Evolutionary conservation across 1,140 invertebrate genomes (phyloP), one percentile per base, ranked within the genome.

Genomic region (Meloidogyne chitwoodi): DNA sequence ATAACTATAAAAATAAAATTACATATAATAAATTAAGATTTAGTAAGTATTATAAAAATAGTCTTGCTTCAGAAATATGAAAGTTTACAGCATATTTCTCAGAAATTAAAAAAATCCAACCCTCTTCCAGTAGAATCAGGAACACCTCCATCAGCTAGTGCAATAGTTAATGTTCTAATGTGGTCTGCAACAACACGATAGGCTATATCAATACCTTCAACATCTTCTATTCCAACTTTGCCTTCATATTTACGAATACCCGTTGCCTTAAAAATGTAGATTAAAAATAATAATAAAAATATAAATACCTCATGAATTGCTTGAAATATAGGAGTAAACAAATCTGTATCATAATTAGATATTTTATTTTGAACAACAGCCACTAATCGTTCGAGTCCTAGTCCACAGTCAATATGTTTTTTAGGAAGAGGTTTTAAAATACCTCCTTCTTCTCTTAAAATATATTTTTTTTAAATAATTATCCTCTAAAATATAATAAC

Each of bases 301-400:
- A 29, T 62, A 22, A 61, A 22, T 86, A 91, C 90, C 88, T 92
- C 91, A 88, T 95, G 91, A 88, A 99, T 99, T 16, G 92, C 93
- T 70, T 94, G 91, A 89, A 99, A 98, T 63, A 99, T 89, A 1
- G 96, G 95, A 61, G 91, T 82, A 88, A 99, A 99, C n/a, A 98
- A 87, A 90, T 99, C 97, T 12, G 97, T 99, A 87, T 99, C 97
- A 89, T 99, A 99, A 90, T 99, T 99, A 19, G 96, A 96, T 24
- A 91, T 89, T 89, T 99, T 99, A 81, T 93, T 91, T 90, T 99
- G 97, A 78, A 99, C 94, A 5, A 99, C 94, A 19, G 96, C 98
- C 10, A 98, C 93, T 62, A 99, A 88, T 82, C 97, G 91, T 89
- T 99, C 97, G 70, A 98, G 91, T 22, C 97, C 97, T 89, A 99